Evolutionary conservation across 2,797 vertebrate species (phyloP).

Genomic region (Calcarius lapponicus): DNA sequence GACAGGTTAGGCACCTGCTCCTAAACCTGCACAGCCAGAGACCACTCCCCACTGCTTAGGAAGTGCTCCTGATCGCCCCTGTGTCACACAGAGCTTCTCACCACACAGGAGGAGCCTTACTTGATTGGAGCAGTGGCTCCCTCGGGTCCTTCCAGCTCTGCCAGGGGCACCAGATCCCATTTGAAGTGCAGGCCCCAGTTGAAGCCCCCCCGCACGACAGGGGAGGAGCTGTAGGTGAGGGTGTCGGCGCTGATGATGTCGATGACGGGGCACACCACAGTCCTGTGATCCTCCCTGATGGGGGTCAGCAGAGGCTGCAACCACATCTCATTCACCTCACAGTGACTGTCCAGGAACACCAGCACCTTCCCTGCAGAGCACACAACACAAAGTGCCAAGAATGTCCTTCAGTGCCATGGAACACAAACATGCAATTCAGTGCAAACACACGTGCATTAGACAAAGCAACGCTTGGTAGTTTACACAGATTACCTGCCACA

Average conservation of each 20-base stretch:
- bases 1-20: neutral
- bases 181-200: conserved; percentile 99
- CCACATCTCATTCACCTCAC: conserved; percentile 93
- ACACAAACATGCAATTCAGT: accelerated
- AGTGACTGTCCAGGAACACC: conserved; percentile 97
- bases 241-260: conserved; percentile 98
- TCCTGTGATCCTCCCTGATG: conserved; percentile 79
- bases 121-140: conserved; percentile 85
- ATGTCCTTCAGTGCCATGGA: accelerated
- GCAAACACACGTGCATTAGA: neutral
- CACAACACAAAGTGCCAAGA: neutral
- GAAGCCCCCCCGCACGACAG: conserved; percentile 92
- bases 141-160: conserved; percentile 82
- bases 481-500: neutral
- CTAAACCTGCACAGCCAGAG: neutral
- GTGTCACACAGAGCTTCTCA: neutral
- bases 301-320: conserved; percentile 87
- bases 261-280: conserved; percentile 94
- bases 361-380: conserved; percentile 85
- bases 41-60: neutral
- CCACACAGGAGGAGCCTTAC: conserved; percentile 60
- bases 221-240: conserved; percentile 90
- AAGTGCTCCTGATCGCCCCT: neutral
- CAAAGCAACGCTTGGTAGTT: neutral
- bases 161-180: conserved; percentile 92